phyloP scores from a whole-genome alignment of 2,113 vertebrate genomes.

The Podiceps cristatus region DNA sequence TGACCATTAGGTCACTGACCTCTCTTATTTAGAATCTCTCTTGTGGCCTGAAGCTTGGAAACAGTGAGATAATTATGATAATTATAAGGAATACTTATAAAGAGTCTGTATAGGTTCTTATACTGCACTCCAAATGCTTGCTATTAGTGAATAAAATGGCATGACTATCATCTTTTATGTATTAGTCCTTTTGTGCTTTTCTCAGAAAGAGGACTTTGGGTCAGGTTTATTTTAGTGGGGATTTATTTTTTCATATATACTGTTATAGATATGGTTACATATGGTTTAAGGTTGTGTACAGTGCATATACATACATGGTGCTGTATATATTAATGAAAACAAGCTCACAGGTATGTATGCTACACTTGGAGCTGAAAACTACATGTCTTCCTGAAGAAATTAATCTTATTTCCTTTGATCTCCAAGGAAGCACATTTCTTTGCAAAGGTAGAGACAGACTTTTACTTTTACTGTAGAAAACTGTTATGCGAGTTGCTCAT shows the following conservation, averaged over 20 bases:
- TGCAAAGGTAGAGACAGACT: not conserved
- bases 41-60: not conserved
- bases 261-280: not conserved
- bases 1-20: not conserved
- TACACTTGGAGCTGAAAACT: not conserved
- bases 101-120: not conserved
- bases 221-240: not conserved
- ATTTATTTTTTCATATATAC: not conserved
- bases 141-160: not conserved
- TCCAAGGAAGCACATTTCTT: not conserved
- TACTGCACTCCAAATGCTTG: not conserved
- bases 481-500: not conserved
- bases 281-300: not conserved
- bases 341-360: not conserved
- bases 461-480: not conserved
- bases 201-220: not conserved
- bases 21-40: not conserved
- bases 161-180: not conserved
- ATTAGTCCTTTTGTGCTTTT: not conserved
- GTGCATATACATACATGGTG: not conserved
- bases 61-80: not conserved
- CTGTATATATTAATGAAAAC: not conserved
- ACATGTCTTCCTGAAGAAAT: not conserved
- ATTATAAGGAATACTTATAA: not conserved
- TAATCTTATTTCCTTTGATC: not conserved